Base-by-base conservation (phyloP, 1,140 invertebrate species). In the Drosophila paulistorum region DNA sequence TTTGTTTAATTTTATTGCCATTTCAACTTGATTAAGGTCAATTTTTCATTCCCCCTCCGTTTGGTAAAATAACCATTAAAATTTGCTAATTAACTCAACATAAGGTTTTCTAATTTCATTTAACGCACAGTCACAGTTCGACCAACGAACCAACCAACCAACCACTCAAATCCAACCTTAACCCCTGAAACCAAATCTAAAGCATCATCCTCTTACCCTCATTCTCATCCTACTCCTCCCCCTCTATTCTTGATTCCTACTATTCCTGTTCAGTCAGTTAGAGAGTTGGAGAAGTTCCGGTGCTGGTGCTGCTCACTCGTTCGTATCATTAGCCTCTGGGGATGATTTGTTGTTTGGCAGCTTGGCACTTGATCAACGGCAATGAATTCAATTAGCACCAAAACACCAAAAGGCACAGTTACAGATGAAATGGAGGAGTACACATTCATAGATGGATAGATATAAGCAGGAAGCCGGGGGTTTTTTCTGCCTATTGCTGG, bases 331-430 rank as follows among this genome's bases (percentile, higher is more conserved):
- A 83, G 84, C 80, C 84, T 89, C 84, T 71, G 84, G 84, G 84
- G 84, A 89, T 87, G 84, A 87, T 87, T 90, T 90, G 86, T 83
- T 89, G 83, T 89, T 90, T 79, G 80, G 80, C 84, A 85, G 79
- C 45, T 51, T 51, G 45, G 45, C 89, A 91, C 89, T 91, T 91
- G 89, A 91, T 91, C 83, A 90, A 71, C 81, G 84, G 84, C 84
- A 91, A 91, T 90, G 85, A 85, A 91, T 91, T 89, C 89, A 91
- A 91, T 91, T 91, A 91, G 81, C 79, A 90, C 81, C 82, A 90
- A 81, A 85, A 85, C 84, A 91, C 89, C 86, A 90, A 79, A 69
- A 74, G 73, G 68, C 69, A 55, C 41, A 70, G 68, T 65, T 42
- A 67, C 3, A 37, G 1, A 30, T 51, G 30, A 41, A 59, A 39